Base-by-base conservation (phyloP, 2,113 vertebrate species). In the Grammomys dolichurus region DNA sequence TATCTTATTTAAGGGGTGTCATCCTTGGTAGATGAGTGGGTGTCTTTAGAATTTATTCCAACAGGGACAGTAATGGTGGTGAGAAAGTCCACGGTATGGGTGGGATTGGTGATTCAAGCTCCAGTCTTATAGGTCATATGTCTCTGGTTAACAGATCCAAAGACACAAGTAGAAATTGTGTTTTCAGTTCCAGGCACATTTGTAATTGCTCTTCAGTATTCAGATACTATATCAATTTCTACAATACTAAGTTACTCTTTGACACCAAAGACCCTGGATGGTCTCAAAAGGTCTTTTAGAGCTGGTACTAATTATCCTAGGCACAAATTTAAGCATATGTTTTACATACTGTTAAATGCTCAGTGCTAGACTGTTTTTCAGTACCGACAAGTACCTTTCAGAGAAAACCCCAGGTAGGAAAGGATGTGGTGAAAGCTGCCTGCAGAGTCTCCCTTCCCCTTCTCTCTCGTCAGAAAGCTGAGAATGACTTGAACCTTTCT, bases 161-260 rank as follows among this genome's bases (percentile, higher is more conserved):
- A 40, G 43, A 72, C 33, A 54, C 8, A 36, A 94, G 48, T 31
- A 89, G 93, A 73, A 90, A 33, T 40, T 4, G 1, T 63, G 24
- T 94, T 91, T 95, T 86, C 77, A 89, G 69, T 93, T 95, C 54
- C 70, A 90, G 77, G 78, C 10, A 93, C 76, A 84, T 70, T 70
- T 58, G 6, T 89, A 46, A 40, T 90, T 78, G 22, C 48, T 96
- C 46, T 54, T 69, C 90, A 19, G 67, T 40, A 5, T 93, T 95
- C 73, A 93, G 67, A 91, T 89, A 20, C 88, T 75, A 1, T 24
- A 87, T 69, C 60, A 46, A 87, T 90, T 96, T 95, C 75, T 56
- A n/a, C 17, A 54, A 65, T 82, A 48, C 28, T 60, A 65, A 88
- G 40, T 85, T 70, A 70, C 24, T 54, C 43, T 94, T 89, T 72